Conservation (phyloP, 1,140 invertebrate species). For the Wasmannia auropunctata region DNA sequence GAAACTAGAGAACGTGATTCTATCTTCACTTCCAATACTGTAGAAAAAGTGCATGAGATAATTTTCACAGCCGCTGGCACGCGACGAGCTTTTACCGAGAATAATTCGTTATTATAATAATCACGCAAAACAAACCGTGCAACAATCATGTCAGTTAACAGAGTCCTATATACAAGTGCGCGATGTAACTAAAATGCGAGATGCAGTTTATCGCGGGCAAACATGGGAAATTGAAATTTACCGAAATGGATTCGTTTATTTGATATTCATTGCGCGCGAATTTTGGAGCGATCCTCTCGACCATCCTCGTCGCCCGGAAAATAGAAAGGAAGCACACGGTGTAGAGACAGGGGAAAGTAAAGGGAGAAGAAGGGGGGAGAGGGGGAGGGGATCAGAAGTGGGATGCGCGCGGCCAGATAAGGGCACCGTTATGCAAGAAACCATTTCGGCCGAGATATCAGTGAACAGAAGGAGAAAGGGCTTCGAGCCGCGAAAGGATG, state of each 20-base stretch:
- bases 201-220: constrained; percentile 8
- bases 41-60: background rate
- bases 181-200: constrained; percentile 14
- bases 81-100: background rate
- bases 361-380: background rate
- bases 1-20: background rate
- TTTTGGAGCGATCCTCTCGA: constrained; percentile 12
- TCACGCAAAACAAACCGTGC: background rate
- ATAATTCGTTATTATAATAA: background rate
- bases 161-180: background rate
- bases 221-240: constrained; percentile 52
- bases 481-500: background rate
- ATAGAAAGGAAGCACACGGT: background rate
- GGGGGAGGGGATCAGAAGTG: background rate
- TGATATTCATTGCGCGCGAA: constrained; percentile 51
- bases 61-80: background rate
- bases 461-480: constrained; percentile 42
- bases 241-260: constrained; percentile 41
- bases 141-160: background rate
- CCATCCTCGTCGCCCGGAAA: background rate
- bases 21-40: background rate
- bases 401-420: constrained; percentile 41
- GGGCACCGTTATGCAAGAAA: constrained; percentile 54
- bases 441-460: constrained; percentile 49
- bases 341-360: background rate